Percentiles rank a stretch among this genome's conserved stretches.
Evolutionary conservation across 2,113 vertebrate species (phyloP).

Genomic region (Microcebus jonahi): DNA sequence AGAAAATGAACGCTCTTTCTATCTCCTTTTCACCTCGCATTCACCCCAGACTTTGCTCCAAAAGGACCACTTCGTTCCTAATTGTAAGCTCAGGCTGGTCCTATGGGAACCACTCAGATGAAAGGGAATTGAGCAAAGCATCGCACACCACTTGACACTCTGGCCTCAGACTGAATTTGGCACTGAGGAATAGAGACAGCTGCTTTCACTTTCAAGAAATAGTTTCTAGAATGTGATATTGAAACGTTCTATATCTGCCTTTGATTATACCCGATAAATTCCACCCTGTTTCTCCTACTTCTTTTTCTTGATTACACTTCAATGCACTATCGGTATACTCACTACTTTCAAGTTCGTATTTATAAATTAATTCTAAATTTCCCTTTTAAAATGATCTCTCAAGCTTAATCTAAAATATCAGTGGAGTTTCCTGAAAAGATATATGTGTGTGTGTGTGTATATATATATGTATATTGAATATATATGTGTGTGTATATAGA

Average conservation of each 20-base stretch:
- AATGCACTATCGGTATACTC: neutral
- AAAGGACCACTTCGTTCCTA: neutral
- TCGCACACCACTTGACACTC: neutral
- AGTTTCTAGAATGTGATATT: neutral
- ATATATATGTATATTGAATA: too few relatives aligned
- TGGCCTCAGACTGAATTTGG: neutral
- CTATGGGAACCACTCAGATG: neutral
- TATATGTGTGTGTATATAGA: neutral
- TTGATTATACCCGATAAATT: neutral
- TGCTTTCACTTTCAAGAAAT: constrained; percentile 42
- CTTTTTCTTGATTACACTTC: neutral
- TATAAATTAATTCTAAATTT: constrained; percentile 20
- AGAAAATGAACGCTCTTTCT: neutral
- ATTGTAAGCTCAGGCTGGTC: neutral
- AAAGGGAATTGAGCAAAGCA: neutral
- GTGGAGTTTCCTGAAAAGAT: neutral
- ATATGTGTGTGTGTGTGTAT: too few relatives aligned
- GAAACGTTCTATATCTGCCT: neutral
- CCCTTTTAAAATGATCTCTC: neutral
- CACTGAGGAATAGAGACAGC: neutral
- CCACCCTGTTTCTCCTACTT: neutral
- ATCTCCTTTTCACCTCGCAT: neutral
- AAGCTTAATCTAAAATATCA: constrained; percentile 17
- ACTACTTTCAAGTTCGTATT: constrained; percentile 2
- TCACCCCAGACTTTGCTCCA: neutral